Base-by-base conservation (phyloP, 2,888 invertebrate genomes). In the Eudasyphora cyanicolor region DNA sequence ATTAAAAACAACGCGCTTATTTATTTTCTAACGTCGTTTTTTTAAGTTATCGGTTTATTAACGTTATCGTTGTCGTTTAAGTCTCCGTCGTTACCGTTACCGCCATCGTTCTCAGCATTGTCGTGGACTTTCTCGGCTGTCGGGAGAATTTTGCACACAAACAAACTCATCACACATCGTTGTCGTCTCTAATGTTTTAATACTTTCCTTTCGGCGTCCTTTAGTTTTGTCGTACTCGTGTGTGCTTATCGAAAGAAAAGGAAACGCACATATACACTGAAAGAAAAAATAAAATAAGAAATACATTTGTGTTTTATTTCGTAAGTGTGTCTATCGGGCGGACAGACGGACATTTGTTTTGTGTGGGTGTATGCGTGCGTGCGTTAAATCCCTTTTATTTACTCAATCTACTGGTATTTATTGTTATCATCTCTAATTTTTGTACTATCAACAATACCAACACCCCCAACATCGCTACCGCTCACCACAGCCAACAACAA, bases 371-470 rank as follows among this genome's bases (percentile, higher is more conserved):
- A 14, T 57, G 27, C 14, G 24, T 57, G 57, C 3, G 57, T 57
- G 57, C 10, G 14, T 57, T n/a, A 49, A 49, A 69, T 49, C 49
- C 67, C 49, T 29, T 69, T 49, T 29, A 49, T 69, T 69, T 69
- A 27, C 27, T 57, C 49, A 29, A 69, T 69, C 69, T 29, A 49
- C 45, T 49, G 69, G 69, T 69, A 69, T 49, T 57, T 57, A 57
- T 57, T 57, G 57, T 57, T 57, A 57, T 57, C 57, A 57, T 57
- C 57, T 57, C 57, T 57, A 57, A 57, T 57, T 27, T 57, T 12
- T 57, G 5, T 12, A 49, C 49, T 2, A 49, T n/a, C 17, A 6
- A 5, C 49, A 49, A 5, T 19, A 49, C 17, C 24, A 54, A 21
- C 24, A 54, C 19, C 49, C 4, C 2, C 49, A 49, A 19, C 54